Evolutionary conservation across 35 echinoderm and acorn worm genomes (phyloP).

Genomic region (Strongylocentrotus purpuratus): DNA sequence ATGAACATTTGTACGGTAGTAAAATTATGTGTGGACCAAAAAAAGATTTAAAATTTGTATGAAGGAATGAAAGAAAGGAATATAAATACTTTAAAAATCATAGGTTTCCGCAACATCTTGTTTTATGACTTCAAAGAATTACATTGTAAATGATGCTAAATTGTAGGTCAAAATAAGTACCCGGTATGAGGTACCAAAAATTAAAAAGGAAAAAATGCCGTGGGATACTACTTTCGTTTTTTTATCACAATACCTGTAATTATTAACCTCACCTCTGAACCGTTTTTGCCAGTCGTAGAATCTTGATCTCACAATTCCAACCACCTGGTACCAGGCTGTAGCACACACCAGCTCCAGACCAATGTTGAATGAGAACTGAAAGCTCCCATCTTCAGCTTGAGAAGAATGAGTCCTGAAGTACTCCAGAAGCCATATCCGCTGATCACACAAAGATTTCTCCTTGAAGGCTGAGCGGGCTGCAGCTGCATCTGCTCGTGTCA

Average conservation of each 20-base stretch:
- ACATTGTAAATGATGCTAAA: too few species aligned
- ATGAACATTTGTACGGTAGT: too few species aligned
- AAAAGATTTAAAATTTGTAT: too few species aligned
- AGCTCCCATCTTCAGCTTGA: background rate
- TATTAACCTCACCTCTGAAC: background rate
- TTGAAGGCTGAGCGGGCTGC: background rate
- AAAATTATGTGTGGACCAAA: too few species aligned
- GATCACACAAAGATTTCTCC: background rate
- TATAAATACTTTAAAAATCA: too few species aligned
- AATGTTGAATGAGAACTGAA: background rate
- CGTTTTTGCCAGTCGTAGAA: constrained; percentile 16
- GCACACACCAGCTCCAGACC: background rate
- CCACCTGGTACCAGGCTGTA: background rate
- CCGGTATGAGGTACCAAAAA: too few species aligned
- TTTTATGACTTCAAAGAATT: too few species aligned
- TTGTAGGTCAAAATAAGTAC: too few species aligned
- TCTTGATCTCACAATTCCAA: background rate
- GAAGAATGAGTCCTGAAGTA: background rate
- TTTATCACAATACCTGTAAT: background rate
- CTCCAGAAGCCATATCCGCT: background rate
- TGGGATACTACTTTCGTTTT: background rate
- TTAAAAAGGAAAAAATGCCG: background rate
- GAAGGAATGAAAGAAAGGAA: too few species aligned
- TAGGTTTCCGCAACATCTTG: too few species aligned
- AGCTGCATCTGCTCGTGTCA: background rate